Evolutionary conservation across 2,113 vertebrate species (phyloP).

Genomic region (Pygathrix nemaeus): DNA sequence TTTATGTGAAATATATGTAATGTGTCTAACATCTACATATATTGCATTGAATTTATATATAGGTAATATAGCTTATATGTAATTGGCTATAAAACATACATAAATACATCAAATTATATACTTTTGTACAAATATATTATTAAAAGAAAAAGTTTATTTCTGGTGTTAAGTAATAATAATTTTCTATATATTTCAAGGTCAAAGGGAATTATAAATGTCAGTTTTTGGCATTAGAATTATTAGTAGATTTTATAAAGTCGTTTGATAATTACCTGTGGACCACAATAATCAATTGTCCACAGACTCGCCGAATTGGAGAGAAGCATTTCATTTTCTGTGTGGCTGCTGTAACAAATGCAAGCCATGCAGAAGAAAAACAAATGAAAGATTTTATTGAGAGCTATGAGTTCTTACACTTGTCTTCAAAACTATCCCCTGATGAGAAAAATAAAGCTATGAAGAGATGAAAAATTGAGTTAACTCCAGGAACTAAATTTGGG

Average conservation of each 20-base stretch:
- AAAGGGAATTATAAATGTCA: neutral
- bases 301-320: neutral
- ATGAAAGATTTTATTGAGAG: neutral
- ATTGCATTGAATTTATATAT: neutral
- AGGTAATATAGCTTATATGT: neutral
- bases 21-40: neutral
- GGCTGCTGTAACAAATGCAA: neutral
- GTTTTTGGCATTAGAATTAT: neutral
- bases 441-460: conserved; percentile 45
- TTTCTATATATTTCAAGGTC: neutral
- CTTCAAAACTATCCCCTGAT: neutral
- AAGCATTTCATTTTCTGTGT: conserved; percentile 24
- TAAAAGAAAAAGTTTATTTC: neutral
- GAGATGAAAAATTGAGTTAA: conserved; percentile 16
- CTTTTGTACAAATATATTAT: neutral
- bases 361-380: neutral
- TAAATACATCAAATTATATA: neutral
- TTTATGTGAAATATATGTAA: neutral
- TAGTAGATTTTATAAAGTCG: neutral
- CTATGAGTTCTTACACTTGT: neutral
- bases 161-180: neutral
- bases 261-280: conserved; percentile 20
- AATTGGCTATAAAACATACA: neutral
- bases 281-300: conserved; percentile 11
- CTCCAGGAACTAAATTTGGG: neutral